Conservation (phyloP, 2,113 vertebrate species). For the Scortum barcoo region DNA sequence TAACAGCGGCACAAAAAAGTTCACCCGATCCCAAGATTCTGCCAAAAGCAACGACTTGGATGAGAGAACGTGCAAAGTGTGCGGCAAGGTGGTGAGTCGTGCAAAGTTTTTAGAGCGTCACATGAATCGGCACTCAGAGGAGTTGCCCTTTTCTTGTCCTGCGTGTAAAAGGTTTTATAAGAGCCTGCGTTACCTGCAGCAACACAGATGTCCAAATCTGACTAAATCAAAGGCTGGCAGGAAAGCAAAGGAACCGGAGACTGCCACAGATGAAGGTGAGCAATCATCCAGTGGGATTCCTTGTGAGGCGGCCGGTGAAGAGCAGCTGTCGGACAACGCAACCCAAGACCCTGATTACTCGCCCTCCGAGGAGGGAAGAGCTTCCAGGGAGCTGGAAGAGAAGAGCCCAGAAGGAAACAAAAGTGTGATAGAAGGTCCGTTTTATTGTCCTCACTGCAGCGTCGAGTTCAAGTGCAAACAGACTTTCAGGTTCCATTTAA, state of each 20-base stretch:
- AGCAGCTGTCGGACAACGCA: background rate
- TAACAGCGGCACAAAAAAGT: slow-evolving; percentile 23
- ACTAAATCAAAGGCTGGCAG: slow-evolving; percentile 35
- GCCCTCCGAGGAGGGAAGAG: slow-evolving; percentile 7
- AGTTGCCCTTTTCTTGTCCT: slow-evolving; percentile 60
- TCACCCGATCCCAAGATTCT: background rate
- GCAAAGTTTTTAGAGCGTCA: slow-evolving; percentile 68
- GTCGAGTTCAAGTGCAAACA: slow-evolving; percentile 80
- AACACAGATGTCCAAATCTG: slow-evolving; percentile 65
- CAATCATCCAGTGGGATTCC: slow-evolving; percentile 42
- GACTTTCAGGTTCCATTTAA: slow-evolving; percentile 75
- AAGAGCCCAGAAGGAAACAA: slow-evolving; percentile 58
- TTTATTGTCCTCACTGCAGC: slow-evolving; percentile 80
- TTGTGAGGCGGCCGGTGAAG: slow-evolving; percentile 23
- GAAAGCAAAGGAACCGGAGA: slow-evolving; percentile 37
- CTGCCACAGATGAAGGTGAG: slow-evolving; percentile 15
- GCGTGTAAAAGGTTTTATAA: slow-evolving; percentile 72
- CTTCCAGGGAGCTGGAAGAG: slow-evolving; percentile 31
- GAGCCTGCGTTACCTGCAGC: slow-evolving; percentile 70
- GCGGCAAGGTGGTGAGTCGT: slow-evolving; percentile 62
- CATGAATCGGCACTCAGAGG: slow-evolving; percentile 69
- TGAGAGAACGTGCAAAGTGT: slow-evolving; percentile 73
- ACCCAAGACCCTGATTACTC: slow-evolving; percentile 42
- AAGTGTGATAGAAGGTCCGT: slow-evolving; percentile 63
- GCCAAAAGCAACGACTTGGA: slow-evolving; percentile 55